Base-by-base conservation (phyloP, 1,140 invertebrate genomes). In the Drosophila grimshawi region DNA sequence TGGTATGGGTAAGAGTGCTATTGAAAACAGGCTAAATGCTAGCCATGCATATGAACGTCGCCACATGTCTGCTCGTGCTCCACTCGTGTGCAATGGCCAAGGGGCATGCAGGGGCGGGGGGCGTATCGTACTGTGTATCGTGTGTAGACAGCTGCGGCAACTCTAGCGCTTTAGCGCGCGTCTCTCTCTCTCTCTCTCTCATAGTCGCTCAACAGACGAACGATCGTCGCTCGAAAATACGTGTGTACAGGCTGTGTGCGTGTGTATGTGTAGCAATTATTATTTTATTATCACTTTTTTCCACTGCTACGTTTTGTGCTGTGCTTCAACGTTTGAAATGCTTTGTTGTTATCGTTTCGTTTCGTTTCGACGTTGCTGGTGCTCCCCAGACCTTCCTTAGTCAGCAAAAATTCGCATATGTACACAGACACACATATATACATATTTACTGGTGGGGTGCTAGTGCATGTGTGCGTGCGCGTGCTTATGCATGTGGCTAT, bases 251-350 rank as follows among this genome's bases (percentile, higher is more conserved):
- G 8, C 39, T 41, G 43, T 32, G 8, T n/a, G 8, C 19, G 10
- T 41, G 37, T 30, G 7, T 4, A n/a, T 80, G 74, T 89, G 67
- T 78, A 89, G 85, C 86, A 90, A 89, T 89, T 89, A 89, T 89
- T 89, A 85, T 89, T 89, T 89, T 89, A 89, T 89, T 89, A 89
- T 90, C 85, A 88, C 85, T 90, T 89, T 85, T 86, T 76, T 76
- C 67, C 72, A 46, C 83, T 76, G 70, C 57, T 86, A 83, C 64
- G 80, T 80, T 82, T 80, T 82, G 80, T 80, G 81, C 78, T 78
- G 76, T 80, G 71, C 60, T 89, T 88, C 75, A 85, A 81, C 86
- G 86, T 89, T 85, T 81, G 78, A 81, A 85, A 81, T 89, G 81
- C 68, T 88, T 86, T 88, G 83, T 86, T 89, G 86, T 89, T 88